phyloP scores from a whole-genome alignment of 2,113 vertebrate species.

The Notechis scutatus region DNA sequence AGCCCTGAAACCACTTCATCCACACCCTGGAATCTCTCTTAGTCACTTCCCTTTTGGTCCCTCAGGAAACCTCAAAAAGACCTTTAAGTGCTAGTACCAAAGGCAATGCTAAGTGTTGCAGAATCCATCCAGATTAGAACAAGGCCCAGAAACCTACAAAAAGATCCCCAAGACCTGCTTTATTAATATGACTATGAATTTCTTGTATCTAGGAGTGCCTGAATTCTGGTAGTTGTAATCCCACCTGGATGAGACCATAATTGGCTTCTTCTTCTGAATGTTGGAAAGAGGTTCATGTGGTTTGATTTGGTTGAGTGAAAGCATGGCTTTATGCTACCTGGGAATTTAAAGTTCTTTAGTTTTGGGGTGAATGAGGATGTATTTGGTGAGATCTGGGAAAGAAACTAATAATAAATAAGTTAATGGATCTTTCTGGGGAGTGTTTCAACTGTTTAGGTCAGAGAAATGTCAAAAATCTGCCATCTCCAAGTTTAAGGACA shows the following conservation, averaged over 20 bases:
- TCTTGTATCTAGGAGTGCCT: background rate
- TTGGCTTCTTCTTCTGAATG: background rate
- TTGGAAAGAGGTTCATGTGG: background rate
- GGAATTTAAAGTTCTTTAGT: background rate
- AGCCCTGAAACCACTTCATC: no score
- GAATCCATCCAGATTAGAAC: background rate
- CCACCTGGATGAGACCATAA: background rate
- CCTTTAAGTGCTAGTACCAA: no score
- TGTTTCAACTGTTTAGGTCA: no score
- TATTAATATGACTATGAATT: background rate
- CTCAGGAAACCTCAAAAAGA: background rate
- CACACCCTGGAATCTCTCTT: no score
- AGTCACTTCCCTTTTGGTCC: background rate
- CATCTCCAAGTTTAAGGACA: no score
- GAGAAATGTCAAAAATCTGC: no score
- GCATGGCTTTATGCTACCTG: background rate
- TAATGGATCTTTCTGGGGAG: no score
- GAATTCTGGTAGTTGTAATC: background rate
- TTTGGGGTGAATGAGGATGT: background rate
- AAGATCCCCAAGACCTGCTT: background rate
- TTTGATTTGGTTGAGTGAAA: no score
- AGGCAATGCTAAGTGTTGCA: background rate
- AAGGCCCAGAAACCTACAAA: background rate
- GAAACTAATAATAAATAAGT: background rate
- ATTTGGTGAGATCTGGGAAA: background rate